phyloP scores from a whole-genome alignment of 2,113 vertebrate species.

The Macquaria australasica region DNA sequence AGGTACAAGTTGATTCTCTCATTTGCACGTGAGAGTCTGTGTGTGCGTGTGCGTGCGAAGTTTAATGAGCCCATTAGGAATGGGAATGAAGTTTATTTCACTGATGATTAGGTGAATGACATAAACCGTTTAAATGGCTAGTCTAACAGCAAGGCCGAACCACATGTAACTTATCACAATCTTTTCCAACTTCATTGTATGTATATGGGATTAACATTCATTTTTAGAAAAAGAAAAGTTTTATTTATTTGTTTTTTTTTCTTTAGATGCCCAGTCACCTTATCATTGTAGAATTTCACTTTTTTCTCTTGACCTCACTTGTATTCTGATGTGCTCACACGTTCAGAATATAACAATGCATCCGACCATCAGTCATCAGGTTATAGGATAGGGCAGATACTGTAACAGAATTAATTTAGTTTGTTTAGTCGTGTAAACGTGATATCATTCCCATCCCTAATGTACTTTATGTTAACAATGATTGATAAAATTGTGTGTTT shows the following conservation, averaged over 20 bases:
- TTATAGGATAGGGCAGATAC: neutral
- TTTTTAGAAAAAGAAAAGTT: neutral
- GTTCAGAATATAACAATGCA: neutral
- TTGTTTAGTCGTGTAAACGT: slow-evolving; percentile 9
- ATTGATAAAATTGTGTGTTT: neutral
- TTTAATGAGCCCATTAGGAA: slow-evolving; percentile 46
- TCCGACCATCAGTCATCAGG: neutral
- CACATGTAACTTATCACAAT: neutral
- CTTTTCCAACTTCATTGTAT: slow-evolving; percentile 2
- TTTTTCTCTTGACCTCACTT: neutral
- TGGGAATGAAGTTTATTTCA: slow-evolving; percentile 39
- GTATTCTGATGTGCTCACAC: slow-evolving; percentile 5
- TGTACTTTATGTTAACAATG: slow-evolving; percentile 8
- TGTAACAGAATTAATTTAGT: slow-evolving; percentile 8
- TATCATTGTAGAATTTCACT: neutral
- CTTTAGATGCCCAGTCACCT: neutral
- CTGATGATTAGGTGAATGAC: neutral
- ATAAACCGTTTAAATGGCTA: neutral
- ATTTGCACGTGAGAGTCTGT: slow-evolving; percentile 8
- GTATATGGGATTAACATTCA: neutral
- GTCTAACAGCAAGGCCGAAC: neutral
- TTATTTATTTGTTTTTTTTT: neutral
- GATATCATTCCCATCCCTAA: slow-evolving; percentile 51
- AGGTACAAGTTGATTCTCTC: slow-evolving; percentile 44
- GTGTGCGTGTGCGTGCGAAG: neutral